Evolutionary conservation across 2,797 vertebrate species (phyloP).

Genomic region (Chelidonichthys spinosus): DNA sequence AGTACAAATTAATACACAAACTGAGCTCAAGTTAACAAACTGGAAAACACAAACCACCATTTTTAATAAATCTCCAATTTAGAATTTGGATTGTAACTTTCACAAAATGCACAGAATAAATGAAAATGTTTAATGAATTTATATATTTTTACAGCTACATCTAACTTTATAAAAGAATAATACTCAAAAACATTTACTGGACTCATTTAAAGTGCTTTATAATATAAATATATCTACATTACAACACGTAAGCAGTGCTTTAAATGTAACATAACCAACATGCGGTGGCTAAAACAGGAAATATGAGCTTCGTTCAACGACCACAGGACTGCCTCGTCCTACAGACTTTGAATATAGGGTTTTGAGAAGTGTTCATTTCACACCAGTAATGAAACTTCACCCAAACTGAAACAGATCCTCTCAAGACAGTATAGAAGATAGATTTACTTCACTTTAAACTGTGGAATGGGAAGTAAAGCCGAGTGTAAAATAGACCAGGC

Average conservation of each 20-base stretch:
- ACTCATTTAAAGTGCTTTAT: not conserved
- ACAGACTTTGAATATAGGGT: not conserved
- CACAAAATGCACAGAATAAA: not conserved
- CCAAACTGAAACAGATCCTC: not conserved
- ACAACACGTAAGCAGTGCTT: not conserved
- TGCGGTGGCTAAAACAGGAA: slow-evolving; percentile 34
- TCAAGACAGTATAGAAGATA: not conserved
- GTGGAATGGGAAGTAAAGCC: not conserved
- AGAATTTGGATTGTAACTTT: not conserved
- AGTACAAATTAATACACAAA: not conserved
- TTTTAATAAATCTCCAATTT: not conserved
- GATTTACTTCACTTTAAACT: no score
- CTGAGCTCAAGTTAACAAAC: not conserved
- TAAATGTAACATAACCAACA: slow-evolving; percentile 7
- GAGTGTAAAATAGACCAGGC: not conserved
- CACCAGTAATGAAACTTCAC: not conserved
- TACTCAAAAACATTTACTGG: not conserved
- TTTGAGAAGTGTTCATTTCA: not conserved
- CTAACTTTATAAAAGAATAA: not conserved
- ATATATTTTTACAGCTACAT: not conserved
- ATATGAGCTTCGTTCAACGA: not conserved
- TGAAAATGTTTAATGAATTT: no score
- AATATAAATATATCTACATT: not conserved
- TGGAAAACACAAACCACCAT: not conserved
- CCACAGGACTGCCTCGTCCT: not conserved